Conservation (phyloP, 2,113 vertebrate species). For the Chaetops frenatus region DNA sequence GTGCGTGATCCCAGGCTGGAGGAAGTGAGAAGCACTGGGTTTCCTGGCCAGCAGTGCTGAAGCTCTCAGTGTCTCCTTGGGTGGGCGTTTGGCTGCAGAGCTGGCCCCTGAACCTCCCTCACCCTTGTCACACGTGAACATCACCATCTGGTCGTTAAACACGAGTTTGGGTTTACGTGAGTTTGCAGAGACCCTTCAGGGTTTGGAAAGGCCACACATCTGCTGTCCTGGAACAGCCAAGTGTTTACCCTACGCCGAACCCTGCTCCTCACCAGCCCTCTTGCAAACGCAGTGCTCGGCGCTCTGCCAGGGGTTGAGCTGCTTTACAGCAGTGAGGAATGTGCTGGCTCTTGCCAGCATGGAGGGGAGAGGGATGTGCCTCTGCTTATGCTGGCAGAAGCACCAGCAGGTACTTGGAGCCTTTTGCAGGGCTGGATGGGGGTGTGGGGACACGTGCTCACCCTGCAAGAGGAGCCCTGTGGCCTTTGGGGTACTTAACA, state of each 20-base stretch:
- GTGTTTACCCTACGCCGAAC: neutral
- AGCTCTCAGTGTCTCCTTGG: neutral
- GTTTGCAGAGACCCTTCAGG: neutral
- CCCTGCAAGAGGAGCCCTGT: neutral
- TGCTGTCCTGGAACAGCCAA: neutral
- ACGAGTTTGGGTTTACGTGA: neutral
- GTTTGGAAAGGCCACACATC: neutral
- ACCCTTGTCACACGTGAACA: neutral
- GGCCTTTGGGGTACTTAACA: neutral
- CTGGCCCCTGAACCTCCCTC: neutral
- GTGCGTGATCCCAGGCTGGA: fast-evolving
- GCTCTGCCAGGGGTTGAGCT: neutral
- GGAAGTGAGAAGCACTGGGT: neutral
- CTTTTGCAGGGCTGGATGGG: neutral
- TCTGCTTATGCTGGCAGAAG: neutral
- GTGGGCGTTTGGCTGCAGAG: neutral
- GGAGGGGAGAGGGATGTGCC: neutral
- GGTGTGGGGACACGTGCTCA: neutral
- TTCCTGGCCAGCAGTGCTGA: fast-evolving
- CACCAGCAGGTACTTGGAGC: neutral
- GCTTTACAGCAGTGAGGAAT: neutral
- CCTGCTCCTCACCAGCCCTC: neutral
- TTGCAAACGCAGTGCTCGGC: fast-evolving
- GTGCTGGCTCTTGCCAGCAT: neutral
- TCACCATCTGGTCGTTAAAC: neutral